Conservation (phyloP, 1,140 invertebrate genomes). For the Orius insidiosus region DNA sequence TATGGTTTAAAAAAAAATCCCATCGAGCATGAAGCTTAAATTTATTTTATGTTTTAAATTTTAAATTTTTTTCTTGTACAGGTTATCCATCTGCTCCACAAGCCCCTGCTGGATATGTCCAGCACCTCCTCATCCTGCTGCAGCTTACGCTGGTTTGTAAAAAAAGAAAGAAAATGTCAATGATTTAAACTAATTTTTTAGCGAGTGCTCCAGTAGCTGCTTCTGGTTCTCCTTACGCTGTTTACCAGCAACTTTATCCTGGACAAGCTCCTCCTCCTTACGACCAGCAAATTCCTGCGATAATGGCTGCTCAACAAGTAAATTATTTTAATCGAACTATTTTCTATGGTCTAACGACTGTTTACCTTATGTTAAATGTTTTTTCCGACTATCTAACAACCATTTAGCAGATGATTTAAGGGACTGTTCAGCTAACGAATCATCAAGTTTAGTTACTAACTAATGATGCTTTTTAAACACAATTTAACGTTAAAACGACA, state of each 20-base stretch:
- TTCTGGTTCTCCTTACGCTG: constrained; percentile 14
- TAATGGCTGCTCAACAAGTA: constrained; percentile 15
- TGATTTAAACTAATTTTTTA: constrained; percentile 1
- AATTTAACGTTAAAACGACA: too few relatives aligned
- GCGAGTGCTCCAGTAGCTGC: neutral
- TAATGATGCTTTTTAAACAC: too few relatives aligned
- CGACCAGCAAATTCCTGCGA: constrained; percentile 14
- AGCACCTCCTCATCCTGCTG: constrained; percentile 28
- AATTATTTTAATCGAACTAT: too few relatives aligned
- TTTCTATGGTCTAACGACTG: too few relatives aligned
- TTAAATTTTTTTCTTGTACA: constrained; percentile 25
- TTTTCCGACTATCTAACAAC: too few relatives aligned
- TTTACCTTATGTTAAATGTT: too few relatives aligned
- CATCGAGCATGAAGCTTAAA: neutral
- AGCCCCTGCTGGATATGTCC: constrained; percentile 34
- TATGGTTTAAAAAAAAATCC: neutral
- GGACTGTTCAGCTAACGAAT: too few relatives aligned
- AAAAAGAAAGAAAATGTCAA: too few relatives aligned
- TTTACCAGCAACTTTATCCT: constrained; percentile 15
- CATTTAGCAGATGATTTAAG: too few relatives aligned
- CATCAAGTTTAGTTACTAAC: too few relatives aligned
- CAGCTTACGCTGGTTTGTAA: constrained; percentile 30
- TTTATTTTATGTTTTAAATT: too few relatives aligned
- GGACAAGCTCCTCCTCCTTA: constrained; percentile 14
- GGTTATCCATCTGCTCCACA: constrained; percentile 33